These are phyloP conservation scores for Stichodactyla mertensii DNA, from an alignment of 64 coral and sea anemone species.

Conservation along the genomic window DNA sequence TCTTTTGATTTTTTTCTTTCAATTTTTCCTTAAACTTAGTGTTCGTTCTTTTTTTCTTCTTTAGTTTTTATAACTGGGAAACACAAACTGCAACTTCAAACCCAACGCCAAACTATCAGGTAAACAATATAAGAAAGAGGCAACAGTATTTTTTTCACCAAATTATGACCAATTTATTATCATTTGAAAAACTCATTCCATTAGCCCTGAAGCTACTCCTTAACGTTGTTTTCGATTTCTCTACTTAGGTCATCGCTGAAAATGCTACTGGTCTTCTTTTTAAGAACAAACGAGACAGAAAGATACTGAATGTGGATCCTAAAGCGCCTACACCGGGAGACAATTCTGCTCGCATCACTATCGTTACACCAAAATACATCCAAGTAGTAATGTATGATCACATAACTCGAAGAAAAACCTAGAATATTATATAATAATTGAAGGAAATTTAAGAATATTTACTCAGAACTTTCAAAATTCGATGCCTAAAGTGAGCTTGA, in stretches of 20 bases:
- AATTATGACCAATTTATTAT: neutral
- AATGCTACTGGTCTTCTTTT: slow-evolving; percentile 84
- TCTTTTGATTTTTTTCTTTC: neutral
- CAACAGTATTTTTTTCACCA: neutral
- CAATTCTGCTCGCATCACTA: slow-evolving; percentile 82
- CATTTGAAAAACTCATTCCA: neutral
- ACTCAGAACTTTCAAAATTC: neutral
- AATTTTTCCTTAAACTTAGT: neutral
- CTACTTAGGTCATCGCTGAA: slow-evolving; percentile 83
- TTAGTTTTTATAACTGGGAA: slow-evolving; percentile 98
- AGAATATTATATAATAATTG: neutral
- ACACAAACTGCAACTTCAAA: slow-evolving; percentile 97
- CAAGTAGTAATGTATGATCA: slow-evolving; percentile 99
- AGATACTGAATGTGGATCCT: slow-evolving; percentile 95
- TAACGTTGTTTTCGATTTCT: neutral
- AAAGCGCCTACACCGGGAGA: slow-evolving; percentile 90
- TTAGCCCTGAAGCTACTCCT: neutral
- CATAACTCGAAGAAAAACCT: slow-evolving; percentile 94
- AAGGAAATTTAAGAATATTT: neutral
- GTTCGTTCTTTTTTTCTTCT: neutral
- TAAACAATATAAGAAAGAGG: neutral
- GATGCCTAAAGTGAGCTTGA: neutral
- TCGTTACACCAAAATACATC: slow-evolving; percentile 80
- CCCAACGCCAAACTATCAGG: slow-evolving; percentile 98
- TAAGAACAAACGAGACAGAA: slow-evolving; percentile 94